These are phyloP conservation scores for Promerops cafer DNA, from an alignment of 2,113 vertebrate genomes.

Conservation along the genomic window DNA sequence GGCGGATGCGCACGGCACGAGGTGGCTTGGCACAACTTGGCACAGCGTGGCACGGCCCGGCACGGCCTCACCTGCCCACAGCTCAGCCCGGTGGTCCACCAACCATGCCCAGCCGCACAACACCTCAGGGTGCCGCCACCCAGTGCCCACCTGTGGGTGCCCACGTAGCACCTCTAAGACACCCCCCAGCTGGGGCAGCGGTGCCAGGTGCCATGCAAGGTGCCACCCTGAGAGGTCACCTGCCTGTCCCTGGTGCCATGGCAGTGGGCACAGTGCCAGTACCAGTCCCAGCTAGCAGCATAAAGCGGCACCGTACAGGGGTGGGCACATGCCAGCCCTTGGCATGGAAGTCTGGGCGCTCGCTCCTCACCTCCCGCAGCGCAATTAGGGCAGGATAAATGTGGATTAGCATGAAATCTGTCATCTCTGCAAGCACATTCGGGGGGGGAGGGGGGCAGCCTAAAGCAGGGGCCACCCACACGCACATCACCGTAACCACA, in stretches of 20 bases:
- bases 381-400: slow-evolving; percentile 51
- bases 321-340: not conserved
- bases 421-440: not conserved
- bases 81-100: not conserved
- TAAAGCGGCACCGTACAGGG: not conserved
- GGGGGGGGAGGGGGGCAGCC: not conserved
- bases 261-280: not conserved
- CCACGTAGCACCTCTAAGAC: not conserved
- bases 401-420: slow-evolving; percentile 20
- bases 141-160: not conserved
- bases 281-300: rapidly evolving
- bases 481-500: rapidly evolving
- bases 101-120: not conserved
- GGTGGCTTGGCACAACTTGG: not conserved
- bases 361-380: not conserved
- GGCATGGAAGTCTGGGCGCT: not conserved
- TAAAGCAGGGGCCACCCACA: not conserved
- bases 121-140: not conserved
- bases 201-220: rapidly evolving
- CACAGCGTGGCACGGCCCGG: not conserved
- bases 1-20: not conserved
- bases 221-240: not conserved
- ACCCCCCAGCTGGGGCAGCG: not conserved
- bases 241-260: not conserved
- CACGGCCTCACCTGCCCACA: not conserved